Evolutionary conservation across 2,797 vertebrate genomes (phyloP).

Genomic region (Gymnoscopelus microlampas): DNA sequence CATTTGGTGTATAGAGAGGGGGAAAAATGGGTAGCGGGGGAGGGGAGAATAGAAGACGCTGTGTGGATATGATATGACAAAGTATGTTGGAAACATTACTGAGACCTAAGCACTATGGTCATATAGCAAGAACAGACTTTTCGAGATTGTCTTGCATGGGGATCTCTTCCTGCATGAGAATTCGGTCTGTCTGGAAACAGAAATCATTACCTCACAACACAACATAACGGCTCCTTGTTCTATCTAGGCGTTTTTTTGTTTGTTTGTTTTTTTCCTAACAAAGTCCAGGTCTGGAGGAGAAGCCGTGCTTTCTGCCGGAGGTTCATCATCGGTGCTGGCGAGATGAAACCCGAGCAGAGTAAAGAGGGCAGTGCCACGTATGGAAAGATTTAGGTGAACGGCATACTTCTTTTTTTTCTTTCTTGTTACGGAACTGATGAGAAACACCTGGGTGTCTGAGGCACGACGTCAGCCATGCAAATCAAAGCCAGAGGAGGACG

Average conservation of each 20-base stretch:
- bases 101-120: too few species aligned
- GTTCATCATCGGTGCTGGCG: constrained; percentile 46
- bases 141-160: not conserved
- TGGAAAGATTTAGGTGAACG: constrained; percentile 79
- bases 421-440: constrained; percentile 73
- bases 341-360: constrained; percentile 70
- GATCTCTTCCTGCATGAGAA: constrained; percentile 12
- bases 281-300: constrained; percentile 36
- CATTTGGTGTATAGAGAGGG: too few species aligned
- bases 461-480: constrained; percentile 54
- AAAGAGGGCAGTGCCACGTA: constrained; percentile 65
- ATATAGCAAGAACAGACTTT: too few species aligned
- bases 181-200: constrained; percentile 15
- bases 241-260: not conserved
- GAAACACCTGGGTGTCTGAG: constrained; percentile 78
- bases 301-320: constrained; percentile 37
- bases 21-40: too few species aligned
- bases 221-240: constrained; percentile 42
- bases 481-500: constrained; percentile 61
- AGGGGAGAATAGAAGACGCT: too few species aligned
- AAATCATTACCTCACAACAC: constrained; percentile 40
- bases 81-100: too few species aligned
- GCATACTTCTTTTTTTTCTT: constrained; percentile 56
- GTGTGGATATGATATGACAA: too few species aligned
- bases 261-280: constrained; percentile 33